These are phyloP conservation scores for Okapia johnstoni DNA, from an alignment of 2,113 vertebrate genomes.

Conservation along the genomic window DNA sequence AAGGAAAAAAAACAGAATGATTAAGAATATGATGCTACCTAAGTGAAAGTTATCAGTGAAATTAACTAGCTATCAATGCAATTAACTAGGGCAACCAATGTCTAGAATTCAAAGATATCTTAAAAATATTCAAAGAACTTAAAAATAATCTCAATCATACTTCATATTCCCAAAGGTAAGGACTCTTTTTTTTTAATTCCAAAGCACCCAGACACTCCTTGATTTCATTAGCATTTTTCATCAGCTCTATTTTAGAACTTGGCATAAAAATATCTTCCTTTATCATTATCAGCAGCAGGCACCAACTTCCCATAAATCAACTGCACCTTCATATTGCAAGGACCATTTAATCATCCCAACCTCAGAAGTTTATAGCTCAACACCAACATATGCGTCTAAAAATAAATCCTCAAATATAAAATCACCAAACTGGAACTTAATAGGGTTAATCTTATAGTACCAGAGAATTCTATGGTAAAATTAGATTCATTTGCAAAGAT, in stretches of 20 bases:
- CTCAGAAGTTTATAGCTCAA: conserved; percentile 14
- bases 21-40: background rate
- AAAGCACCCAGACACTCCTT: conserved; percentile 58
- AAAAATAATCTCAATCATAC: conserved; percentile 57
- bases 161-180: conserved; percentile 53
- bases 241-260: conserved; percentile 61
- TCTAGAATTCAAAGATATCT: conserved; percentile 55
- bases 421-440: background rate
- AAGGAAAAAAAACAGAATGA: background rate
- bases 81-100: conserved; percentile 26
- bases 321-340: background rate
- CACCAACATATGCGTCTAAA: conserved; percentile 17
- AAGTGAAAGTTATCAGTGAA: conserved; percentile 43
- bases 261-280: conserved; percentile 58
- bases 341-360: conserved; percentile 35
- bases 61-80: conserved; percentile 36
- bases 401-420: conserved; percentile 36
- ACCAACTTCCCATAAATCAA: conserved; percentile 38
- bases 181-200: background rate
- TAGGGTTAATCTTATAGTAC: background rate
- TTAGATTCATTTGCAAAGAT: background rate
- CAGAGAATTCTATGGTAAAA: background rate
- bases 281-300: background rate
- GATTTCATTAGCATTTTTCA: conserved; percentile 73
- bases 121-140: conserved; percentile 48